Evolutionary conservation across 2,888 invertebrate genomes (phyloP).

Genomic region (Loripinus fragilis): DNA sequence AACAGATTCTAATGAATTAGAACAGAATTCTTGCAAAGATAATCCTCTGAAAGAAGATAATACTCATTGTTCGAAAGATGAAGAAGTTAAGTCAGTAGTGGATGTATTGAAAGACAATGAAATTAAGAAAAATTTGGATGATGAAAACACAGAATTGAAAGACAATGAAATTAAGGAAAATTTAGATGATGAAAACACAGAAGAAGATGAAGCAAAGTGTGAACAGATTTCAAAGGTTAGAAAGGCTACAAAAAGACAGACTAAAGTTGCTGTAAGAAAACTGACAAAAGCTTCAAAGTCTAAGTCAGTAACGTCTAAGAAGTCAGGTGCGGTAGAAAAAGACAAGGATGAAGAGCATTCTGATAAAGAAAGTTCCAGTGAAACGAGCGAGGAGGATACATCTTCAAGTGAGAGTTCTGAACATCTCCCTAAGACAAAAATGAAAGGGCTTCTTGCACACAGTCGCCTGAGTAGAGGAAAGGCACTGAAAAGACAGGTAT

Average conservation of each 20-base stretch:
- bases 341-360: background rate
- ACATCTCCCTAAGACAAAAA: slow-evolving; percentile 6
- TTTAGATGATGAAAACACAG: slow-evolving; percentile 16
- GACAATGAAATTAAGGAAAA: background rate
- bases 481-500: slow-evolving; percentile 58
- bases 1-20: no score
- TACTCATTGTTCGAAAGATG: no score
- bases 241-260: slow-evolving; percentile 18
- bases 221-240: slow-evolving; percentile 6
- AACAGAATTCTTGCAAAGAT: no score
- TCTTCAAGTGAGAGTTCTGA: slow-evolving; percentile 1
- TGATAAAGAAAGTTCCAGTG: slow-evolving; percentile 81
- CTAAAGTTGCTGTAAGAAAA: slow-evolving; percentile 7
- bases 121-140: background rate
- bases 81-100: no score
- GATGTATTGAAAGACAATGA: background rate
- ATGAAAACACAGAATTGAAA: slow-evolving; percentile 17
- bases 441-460: slow-evolving; percentile 42
- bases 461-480: slow-evolving; percentile 30
- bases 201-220: slow-evolving; percentile 4
- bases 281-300: background rate
- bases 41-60: no score
- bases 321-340: background rate
- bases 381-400: slow-evolving; percentile 53
- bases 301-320: no score